Conservation (phyloP, 1,140 invertebrate genomes). For the Linepithema humile region DNA sequence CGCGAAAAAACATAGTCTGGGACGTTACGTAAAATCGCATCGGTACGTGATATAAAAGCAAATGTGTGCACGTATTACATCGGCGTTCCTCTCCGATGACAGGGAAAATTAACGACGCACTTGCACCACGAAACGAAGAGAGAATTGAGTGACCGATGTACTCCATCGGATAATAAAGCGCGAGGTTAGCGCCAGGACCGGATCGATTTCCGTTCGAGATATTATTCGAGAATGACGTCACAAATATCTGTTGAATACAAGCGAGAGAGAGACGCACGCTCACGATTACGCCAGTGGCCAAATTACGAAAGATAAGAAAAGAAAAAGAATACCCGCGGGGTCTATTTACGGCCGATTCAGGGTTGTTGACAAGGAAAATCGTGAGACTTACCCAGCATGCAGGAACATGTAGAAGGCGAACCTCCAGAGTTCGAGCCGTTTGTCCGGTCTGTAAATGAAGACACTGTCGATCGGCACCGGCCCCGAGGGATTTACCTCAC, state of each 20-base stretch:
- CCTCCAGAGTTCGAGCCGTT: slow-evolving; percentile 95
- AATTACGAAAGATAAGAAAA: not conserved
- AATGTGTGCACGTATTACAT: slow-evolving; percentile 1
- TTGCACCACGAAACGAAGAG: not conserved
- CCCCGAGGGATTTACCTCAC: slow-evolving; percentile 93
- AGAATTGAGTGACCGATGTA: not conserved
- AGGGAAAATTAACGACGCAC: slow-evolving; percentile 35
- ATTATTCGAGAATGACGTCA: not conserved
- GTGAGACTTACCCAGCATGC: slow-evolving; percentile 92
- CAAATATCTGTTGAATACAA: slow-evolving; percentile 30
- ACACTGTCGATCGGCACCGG: slow-evolving; percentile 96
- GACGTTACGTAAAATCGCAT: not conserved
- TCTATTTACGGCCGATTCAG: too few relatives aligned
- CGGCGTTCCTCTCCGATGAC: not conserved
- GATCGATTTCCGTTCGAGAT: not conserved
- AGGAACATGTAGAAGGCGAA: slow-evolving; percentile 98
- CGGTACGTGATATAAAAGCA: slow-evolving; percentile 14
- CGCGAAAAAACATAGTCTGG: not conserved
- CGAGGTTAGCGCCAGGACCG: not conserved
- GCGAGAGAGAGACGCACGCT: not conserved
- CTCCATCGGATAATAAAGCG: not conserved
- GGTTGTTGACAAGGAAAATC: not conserved
- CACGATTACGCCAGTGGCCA: not conserved
- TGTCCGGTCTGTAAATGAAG: slow-evolving; percentile 97
- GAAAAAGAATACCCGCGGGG: not conserved